phyloP scores from a whole-genome alignment of 1,140 invertebrate species.

The Probaryconus sp. region DNA sequence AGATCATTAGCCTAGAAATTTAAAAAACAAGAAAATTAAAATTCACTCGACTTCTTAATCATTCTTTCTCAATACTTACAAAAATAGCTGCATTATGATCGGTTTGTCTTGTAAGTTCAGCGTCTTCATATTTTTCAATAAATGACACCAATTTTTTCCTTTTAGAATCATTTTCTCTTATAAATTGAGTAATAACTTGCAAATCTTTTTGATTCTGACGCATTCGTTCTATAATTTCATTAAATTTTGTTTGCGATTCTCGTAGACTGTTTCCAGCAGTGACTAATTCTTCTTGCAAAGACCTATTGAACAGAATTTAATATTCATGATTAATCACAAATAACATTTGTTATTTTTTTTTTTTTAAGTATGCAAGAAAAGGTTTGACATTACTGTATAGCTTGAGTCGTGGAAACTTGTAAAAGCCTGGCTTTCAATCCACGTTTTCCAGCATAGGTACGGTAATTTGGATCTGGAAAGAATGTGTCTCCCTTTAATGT shows the following conservation, averaged over 20 bases:
- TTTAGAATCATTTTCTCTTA: too few species aligned
- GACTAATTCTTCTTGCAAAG: constrained; percentile 66
- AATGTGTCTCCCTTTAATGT: constrained; percentile 81
- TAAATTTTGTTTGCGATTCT: constrained; percentile 22
- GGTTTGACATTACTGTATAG: constrained; percentile 78
- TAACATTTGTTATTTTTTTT: not conserved
- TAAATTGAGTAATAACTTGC: too few species aligned
- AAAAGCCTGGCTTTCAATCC: constrained; percentile 78
- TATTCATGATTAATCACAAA: constrained; percentile 1
- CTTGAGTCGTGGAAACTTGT: constrained; percentile 82
- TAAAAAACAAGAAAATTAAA: too few species aligned
- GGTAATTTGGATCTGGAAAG: constrained; percentile 84
- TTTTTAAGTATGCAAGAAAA: not conserved
- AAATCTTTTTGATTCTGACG: constrained; percentile 55
- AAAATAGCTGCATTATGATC: too few species aligned
- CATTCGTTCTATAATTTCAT: constrained; percentile 57
- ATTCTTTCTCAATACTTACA: too few species aligned
- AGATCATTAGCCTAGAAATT: too few species aligned
- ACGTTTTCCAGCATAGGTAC: constrained; percentile 79
- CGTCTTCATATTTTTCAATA: too few species aligned
- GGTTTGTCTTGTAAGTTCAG: too few species aligned
- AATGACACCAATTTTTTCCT: too few species aligned
- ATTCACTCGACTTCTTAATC: too few species aligned
- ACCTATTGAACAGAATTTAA: constrained; percentile 24
- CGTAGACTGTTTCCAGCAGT: constrained; percentile 42